Conservation (phyloP, 1,140 invertebrate species). For the Temnothorax longispinosus region DNA sequence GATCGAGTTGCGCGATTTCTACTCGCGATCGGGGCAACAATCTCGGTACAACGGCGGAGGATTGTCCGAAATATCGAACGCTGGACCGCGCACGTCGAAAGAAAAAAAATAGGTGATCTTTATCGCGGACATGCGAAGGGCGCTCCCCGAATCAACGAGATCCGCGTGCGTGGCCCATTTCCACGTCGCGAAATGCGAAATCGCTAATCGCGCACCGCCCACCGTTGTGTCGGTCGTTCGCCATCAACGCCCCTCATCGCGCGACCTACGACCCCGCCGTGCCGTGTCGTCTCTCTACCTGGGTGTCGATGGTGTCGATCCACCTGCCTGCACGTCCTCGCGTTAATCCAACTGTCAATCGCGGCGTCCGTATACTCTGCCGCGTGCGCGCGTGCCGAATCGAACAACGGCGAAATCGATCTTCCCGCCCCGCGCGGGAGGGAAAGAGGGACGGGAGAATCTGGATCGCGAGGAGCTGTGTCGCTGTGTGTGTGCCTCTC, state of each 20-base stretch:
- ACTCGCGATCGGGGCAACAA: background rate
- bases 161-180: background rate
- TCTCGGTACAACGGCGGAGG: background rate
- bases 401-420: background rate
- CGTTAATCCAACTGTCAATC: slow-evolving; percentile 12
- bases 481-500: too few species aligned
- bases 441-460: background rate
- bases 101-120: background rate
- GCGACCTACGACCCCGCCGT: too few species aligned
- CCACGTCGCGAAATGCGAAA: background rate
- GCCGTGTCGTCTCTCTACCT: background rate
- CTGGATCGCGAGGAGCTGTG: background rate
- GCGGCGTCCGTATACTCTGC: background rate
- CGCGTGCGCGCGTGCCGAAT: slow-evolving; percentile 1
- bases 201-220: slow-evolving; percentile 2
- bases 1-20: background rate
- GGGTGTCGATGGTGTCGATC: background rate
- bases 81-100: background rate
- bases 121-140: background rate
- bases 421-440: background rate
- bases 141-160: background rate
- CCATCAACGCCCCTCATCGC: background rate
- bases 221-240: background rate
- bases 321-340: background rate
- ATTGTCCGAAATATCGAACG: background rate